Evolutionary conservation across 1,140 invertebrate species (phyloP).

Genomic region (Megalopta genalis): DNA sequence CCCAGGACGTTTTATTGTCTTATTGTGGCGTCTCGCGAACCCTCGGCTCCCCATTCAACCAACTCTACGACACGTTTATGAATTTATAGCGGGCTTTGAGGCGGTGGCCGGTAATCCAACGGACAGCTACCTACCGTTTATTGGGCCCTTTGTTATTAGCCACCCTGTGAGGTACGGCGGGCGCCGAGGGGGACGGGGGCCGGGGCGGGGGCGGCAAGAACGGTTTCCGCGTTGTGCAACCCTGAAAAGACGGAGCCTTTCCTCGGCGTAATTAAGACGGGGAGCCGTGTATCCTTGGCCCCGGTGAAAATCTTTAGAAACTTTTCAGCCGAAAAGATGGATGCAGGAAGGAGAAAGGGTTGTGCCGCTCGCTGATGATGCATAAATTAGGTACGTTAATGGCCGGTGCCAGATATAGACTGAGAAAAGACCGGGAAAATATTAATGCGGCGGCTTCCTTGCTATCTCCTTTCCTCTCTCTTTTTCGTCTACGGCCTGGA

Average conservation of each 20-base stretch:
- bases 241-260: slow-evolving; percentile 62
- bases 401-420: slow-evolving; percentile 60
- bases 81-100: slow-evolving; percentile 73
- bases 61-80: slow-evolving; percentile 72
- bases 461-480: background rate
- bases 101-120: slow-evolving; percentile 67
- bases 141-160: slow-evolving; percentile 72
- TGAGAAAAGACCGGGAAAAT: slow-evolving; percentile 70
- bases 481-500: background rate
- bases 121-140: slow-evolving; percentile 73
- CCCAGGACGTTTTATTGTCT: slow-evolving; percentile 63
- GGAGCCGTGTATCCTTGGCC: slow-evolving; percentile 27
- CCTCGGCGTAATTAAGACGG: slow-evolving; percentile 72
- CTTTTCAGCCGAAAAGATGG: slow-evolving; percentile 74
- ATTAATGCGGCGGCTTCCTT: slow-evolving; percentile 61
- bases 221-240: slow-evolving; percentile 44
- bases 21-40: slow-evolving; percentile 62
- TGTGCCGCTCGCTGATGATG: slow-evolving; percentile 69
- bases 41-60: slow-evolving; percentile 24
- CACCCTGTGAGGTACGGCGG: slow-evolving; percentile 30
- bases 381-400: slow-evolving; percentile 76
- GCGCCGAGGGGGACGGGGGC: background rate
- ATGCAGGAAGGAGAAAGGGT: slow-evolving; percentile 75
- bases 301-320: slow-evolving; percentile 69
- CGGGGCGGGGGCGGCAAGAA: background rate